phyloP scores from a whole-genome alignment of 2,888 invertebrate species.

The Ichneumoninae sp. region DNA sequence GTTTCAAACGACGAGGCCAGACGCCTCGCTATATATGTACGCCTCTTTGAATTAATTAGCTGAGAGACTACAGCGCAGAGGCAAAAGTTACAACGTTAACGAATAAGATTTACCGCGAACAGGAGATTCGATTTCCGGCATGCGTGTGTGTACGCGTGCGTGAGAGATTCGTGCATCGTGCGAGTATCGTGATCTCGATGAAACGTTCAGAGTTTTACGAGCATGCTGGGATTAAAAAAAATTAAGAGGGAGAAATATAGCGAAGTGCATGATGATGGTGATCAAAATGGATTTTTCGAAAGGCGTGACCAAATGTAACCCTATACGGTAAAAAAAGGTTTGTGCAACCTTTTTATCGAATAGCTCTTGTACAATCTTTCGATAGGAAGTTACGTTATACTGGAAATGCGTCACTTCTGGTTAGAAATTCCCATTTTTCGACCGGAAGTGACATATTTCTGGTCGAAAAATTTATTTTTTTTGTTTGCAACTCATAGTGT shows the following conservation, averaged over 20 bases:
- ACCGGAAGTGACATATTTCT: not conserved
- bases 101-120: constrained; percentile 44
- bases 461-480: not conserved
- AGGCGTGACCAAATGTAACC: not conserved
- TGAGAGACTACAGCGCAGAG: constrained; percentile 3
- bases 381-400: too few species aligned
- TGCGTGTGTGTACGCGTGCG: constrained; percentile 14
- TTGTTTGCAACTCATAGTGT: not conserved
- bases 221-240: constrained; percentile 23
- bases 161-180: constrained; percentile 5
- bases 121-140: constrained; percentile 43
- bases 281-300: constrained; percentile 27
- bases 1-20: constrained; percentile 22
- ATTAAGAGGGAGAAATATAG: constrained; percentile 10
- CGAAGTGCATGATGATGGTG: constrained; percentile 47
- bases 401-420: not conserved
- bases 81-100: constrained; percentile 28
- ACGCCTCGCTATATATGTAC: constrained; percentile 1
- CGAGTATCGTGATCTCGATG: constrained; percentile 12
- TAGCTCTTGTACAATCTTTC: not conserved
- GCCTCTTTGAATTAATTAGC: constrained; percentile 44
- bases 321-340: too few species aligned
- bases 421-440: not conserved
- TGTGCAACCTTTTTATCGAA: not conserved
- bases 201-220: constrained; percentile 7